phyloP scores from a whole-genome alignment of 2,888 invertebrate species.

The Auanema freiburgensis region DNA sequence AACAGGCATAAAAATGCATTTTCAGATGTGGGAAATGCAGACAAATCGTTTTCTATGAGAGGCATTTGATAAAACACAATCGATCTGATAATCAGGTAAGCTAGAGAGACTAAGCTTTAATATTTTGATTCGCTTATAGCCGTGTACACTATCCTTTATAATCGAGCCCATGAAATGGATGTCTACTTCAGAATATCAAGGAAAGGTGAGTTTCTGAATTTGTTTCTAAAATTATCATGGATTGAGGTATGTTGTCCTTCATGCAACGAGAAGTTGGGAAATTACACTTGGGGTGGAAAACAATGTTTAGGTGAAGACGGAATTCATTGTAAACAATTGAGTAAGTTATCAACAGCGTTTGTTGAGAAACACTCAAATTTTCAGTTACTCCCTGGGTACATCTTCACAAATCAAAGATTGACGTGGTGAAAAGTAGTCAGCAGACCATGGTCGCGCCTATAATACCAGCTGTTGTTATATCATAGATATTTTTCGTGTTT shows the following conservation, averaged over 20 bases:
- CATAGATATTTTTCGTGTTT: no score
- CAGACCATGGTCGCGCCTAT: no score
- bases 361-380: slow-evolving; percentile 7
- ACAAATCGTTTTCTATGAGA: slow-evolving; percentile 40
- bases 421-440: slow-evolving; percentile 47
- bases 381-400: slow-evolving; percentile 49
- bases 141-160: slow-evolving; percentile 40
- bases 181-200: slow-evolving; percentile 35
- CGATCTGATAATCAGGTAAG: slow-evolving; percentile 17
- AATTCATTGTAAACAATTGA: slow-evolving; percentile 24
- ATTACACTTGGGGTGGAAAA: slow-evolving; percentile 37
- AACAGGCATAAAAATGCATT: background rate
- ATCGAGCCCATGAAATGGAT: slow-evolving; percentile 55
- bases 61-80: slow-evolving; percentile 39
- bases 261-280: slow-evolving; percentile 46
- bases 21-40: slow-evolving; percentile 47
- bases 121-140: slow-evolving; percentile 3
- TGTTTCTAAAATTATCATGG: background rate
- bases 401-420: slow-evolving; percentile 43
- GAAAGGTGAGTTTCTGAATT: slow-evolving; percentile 27
- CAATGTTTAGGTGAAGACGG: slow-evolving; percentile 34
- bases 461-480: no score
- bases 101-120: background rate
- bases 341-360: slow-evolving; percentile 13
- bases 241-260: slow-evolving; percentile 37